phyloP scores from a whole-genome alignment of 92 coral and sea anemone genomes.

The Bergia sp. region DNA sequence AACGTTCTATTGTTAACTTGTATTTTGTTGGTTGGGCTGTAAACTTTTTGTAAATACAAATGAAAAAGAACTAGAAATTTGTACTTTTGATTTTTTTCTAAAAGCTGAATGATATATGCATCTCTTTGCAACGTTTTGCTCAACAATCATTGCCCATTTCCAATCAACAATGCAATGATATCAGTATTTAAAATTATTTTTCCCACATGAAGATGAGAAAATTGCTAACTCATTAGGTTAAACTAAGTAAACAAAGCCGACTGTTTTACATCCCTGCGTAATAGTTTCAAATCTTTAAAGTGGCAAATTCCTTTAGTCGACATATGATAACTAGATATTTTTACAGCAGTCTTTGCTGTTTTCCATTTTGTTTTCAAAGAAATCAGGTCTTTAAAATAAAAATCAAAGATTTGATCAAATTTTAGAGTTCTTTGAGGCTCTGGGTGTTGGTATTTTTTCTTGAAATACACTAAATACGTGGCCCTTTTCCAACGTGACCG shows the following conservation, averaged over 20 bases:
- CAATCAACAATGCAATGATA: not conserved
- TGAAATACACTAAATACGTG: not conserved
- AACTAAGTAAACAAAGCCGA: not conserved
- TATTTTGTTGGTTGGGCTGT: slow-evolving; percentile 12
- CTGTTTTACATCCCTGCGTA: not conserved
- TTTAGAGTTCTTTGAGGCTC: not conserved
- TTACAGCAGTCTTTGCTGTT: not conserved
- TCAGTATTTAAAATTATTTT: not conserved
- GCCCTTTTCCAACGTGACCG: slow-evolving; percentile 24
- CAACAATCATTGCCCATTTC: not conserved
- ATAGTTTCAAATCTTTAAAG: not conserved
- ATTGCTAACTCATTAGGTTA: not conserved
- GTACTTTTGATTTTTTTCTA: not conserved
- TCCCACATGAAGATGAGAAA: not conserved
- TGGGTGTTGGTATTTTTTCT: not conserved
- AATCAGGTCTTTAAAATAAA: too few relatives aligned
- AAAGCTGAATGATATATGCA: too few relatives aligned
- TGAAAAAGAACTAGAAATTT: not conserved
- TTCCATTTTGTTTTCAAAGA: not conserved
- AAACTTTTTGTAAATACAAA: not conserved
- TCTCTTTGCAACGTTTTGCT: not conserved
- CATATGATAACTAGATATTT: not conserved
- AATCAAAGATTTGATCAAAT: not conserved
- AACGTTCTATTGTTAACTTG: slow-evolving; percentile 5
- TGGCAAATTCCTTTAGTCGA: not conserved